These are phyloP conservation scores for Petromus typicus DNA, from an alignment of 2,113 vertebrate species.

Conservation along the genomic window DNA sequence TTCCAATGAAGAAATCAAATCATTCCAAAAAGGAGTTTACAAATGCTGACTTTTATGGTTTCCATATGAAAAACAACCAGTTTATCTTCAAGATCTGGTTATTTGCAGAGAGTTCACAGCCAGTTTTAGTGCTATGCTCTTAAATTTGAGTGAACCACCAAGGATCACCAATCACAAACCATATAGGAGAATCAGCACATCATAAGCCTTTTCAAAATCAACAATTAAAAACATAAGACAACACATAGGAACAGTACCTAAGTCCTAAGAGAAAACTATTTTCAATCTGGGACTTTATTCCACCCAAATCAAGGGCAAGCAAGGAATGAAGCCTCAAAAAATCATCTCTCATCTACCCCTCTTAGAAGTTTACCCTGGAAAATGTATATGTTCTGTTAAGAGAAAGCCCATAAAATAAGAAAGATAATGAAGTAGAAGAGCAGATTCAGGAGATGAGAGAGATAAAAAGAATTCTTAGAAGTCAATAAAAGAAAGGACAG, in stretches of 20 bases:
- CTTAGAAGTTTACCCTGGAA: conserved; percentile 10
- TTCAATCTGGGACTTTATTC: background rate
- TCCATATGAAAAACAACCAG: background rate
- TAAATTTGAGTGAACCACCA: background rate
- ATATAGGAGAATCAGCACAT: too few relatives aligned
- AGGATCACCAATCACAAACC: background rate
- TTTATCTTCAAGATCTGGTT: background rate
- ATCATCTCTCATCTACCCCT: background rate
- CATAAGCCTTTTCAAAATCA: background rate
- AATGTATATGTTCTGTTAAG: background rate
- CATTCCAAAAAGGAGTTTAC: background rate
- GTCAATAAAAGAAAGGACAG: background rate
- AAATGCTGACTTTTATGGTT: background rate
- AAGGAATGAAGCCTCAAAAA: background rate
- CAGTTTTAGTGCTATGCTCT: background rate
- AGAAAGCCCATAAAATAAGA: background rate
- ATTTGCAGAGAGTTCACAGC: background rate
- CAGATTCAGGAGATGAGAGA: background rate
- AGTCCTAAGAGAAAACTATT: background rate
- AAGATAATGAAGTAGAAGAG: background rate
- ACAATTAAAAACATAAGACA: background rate
- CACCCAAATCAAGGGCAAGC: background rate
- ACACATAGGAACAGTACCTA: background rate
- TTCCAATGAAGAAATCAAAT: conserved; percentile 19
- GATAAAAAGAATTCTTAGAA: background rate